Evolutionary conservation across 2,113 vertebrate genomes (phyloP).

Genomic region (Ophiodon elongatus): DNA sequence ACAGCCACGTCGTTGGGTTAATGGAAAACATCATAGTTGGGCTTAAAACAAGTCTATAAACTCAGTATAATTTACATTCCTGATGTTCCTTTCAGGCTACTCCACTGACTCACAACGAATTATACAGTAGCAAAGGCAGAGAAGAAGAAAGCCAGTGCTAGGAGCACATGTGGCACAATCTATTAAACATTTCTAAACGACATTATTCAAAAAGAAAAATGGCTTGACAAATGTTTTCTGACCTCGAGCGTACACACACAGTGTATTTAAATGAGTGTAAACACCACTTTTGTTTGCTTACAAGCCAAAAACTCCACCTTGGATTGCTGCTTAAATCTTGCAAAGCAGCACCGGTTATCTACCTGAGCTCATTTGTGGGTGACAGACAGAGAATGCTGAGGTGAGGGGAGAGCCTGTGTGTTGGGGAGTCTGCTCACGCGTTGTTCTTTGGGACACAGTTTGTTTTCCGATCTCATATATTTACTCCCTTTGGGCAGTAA

Average conservation of each 20-base stretch:
- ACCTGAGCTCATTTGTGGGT: neutral
- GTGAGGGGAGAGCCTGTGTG: neutral
- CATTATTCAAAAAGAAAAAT: neutral
- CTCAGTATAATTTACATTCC: neutral
- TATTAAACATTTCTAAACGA: neutral
- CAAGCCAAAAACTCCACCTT: neutral
- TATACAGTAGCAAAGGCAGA: neutral
- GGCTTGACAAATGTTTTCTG: neutral
- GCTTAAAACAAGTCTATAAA: neutral
- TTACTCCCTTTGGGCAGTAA: neutral
- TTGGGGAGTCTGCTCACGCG: neutral
- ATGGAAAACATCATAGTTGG: neutral
- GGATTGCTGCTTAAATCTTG: neutral
- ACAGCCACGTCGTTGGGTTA: neutral
- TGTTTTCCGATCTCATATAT: neutral
- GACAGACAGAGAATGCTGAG: neutral
- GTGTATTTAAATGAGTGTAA: neutral
- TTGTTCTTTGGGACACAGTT: neutral
- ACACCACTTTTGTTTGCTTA: constrained; percentile 1
- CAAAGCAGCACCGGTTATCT: neutral
- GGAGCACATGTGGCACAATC: neutral
- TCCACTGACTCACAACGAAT: neutral
- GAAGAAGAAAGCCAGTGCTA: neutral
- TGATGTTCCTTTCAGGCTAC: neutral
- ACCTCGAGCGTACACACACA: neutral